Evolutionary conservation across 2,797 vertebrate species (phyloP).

Genomic region (Heteromormyrus szaboi): DNA sequence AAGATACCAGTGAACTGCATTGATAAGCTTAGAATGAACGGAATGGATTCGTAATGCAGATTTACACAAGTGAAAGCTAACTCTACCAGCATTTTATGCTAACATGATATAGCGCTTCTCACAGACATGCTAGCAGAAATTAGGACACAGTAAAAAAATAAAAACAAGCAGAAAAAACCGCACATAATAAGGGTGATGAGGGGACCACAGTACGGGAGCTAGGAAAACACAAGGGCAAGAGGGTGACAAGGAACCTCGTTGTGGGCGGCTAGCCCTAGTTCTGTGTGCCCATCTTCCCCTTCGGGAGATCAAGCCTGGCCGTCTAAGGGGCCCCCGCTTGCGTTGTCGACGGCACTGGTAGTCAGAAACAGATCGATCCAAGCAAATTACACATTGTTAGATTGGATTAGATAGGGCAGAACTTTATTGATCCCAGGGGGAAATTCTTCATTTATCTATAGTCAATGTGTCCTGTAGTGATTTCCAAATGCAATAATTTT

Average conservation of each 20-base stretch:
- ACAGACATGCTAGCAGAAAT: no score
- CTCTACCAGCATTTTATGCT: no score
- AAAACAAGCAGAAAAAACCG: no score
- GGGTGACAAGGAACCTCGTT: not conserved
- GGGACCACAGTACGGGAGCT: not conserved
- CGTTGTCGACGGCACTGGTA: not conserved
- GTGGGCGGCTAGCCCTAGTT: not conserved
- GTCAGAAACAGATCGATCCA: not conserved
- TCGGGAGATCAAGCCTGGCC: not conserved
- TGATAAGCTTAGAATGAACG: no score
- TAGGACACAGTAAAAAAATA: no score
- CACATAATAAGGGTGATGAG: no score
- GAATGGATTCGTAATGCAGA: no score
- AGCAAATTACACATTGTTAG: not conserved
- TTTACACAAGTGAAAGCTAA: no score
- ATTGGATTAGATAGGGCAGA: not conserved
- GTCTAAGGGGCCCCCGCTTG: not conserved
- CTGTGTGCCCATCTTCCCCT: no score
- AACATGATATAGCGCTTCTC: no score
- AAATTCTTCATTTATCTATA: not conserved
- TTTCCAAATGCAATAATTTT: not conserved
- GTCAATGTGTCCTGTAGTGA: not conserved
- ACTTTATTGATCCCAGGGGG: not conserved
- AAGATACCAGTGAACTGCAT: no score
- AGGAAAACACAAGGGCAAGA: no score